A percentile compares a stretch with the other conserved stretches of the same genome.
phyloP scores from a whole-genome alignment of 2,113 vertebrate genomes.

The Brachionichthys hirsutus region DNA sequence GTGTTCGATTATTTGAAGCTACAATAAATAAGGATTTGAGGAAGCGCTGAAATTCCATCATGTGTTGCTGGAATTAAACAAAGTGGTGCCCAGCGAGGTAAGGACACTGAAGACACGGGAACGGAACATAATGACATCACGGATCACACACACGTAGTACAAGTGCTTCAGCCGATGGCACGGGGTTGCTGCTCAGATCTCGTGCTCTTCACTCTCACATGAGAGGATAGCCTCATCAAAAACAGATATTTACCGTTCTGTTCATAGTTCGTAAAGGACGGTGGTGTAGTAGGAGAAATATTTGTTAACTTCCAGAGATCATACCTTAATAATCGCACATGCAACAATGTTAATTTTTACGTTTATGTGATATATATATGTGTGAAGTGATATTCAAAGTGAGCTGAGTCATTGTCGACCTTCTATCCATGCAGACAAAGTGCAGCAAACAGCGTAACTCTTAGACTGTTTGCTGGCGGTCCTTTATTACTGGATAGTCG shows the following conservation, averaged over 20 bases:
- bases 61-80: conserved; percentile 24
- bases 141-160: background rate
- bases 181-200: conserved; percentile 9
- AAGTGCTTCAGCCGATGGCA: conserved; percentile 21
- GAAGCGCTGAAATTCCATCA: conserved; percentile 18
- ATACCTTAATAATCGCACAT: too few species aligned
- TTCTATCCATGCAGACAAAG: too few species aligned
- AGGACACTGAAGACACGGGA: conserved; percentile 3
- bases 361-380: too few species aligned
- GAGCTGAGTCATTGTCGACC: conserved; percentile 39
- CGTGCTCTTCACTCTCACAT: conserved; percentile 19
- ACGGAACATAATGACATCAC: conserved; percentile 17
- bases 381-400: too few species aligned
- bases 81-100: conserved; percentile 2
- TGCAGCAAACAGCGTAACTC: too few species aligned
- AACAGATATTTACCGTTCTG: conserved; percentile 55
- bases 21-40: background rate
- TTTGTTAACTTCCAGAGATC: too few species aligned
- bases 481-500: too few species aligned
- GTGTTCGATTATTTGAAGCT: too few species aligned
- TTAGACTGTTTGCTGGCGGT: too few species aligned
- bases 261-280: conserved; percentile 50
- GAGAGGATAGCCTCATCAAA: conserved; percentile 56
- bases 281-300: conserved; percentile 21
- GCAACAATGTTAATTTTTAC: too few species aligned